Evolutionary conservation across 2,797 vertebrate genomes (phyloP).

Genomic region (Cirrhinus molitorella): DNA sequence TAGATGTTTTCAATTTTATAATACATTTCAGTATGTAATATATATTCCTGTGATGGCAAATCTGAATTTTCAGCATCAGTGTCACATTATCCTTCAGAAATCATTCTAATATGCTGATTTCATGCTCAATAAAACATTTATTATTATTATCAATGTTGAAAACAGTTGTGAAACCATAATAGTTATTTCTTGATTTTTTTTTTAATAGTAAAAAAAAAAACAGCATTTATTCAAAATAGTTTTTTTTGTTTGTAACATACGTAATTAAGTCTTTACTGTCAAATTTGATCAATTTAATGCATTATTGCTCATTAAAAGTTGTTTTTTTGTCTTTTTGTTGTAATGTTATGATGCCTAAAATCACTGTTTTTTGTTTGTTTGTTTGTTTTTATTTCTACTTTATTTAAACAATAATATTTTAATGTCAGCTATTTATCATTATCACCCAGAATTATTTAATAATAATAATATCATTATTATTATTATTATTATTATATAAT

Average conservation of each 20-base stretch:
- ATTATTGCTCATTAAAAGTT: not conserved
- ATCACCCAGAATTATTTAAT: not conserved
- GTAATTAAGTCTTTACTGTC: not conserved
- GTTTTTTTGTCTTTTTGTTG: not conserved
- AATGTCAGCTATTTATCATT: not conserved
- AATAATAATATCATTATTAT: too few species aligned
- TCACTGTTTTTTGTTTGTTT: not conserved
- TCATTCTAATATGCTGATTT: not conserved
- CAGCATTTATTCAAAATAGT: not conserved
- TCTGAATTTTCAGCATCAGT: not conserved
- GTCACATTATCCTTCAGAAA: not conserved
- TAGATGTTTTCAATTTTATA: too few species aligned
- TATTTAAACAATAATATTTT: not conserved
- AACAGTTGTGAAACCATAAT: not conserved
- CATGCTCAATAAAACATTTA: too few species aligned
- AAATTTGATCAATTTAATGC: too few species aligned
- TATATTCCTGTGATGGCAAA: not conserved
- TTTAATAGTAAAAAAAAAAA: not conserved
- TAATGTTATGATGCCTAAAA: not conserved
- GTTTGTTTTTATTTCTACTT: not conserved
- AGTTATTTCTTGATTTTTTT: not conserved
- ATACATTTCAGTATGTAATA: too few species aligned
- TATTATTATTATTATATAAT: too few species aligned
- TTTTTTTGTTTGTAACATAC: not conserved
- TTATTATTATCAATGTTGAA: not conserved